phyloP scores from a whole-genome alignment of 1,140 invertebrate species.

The Neodiprion virginianus region DNA sequence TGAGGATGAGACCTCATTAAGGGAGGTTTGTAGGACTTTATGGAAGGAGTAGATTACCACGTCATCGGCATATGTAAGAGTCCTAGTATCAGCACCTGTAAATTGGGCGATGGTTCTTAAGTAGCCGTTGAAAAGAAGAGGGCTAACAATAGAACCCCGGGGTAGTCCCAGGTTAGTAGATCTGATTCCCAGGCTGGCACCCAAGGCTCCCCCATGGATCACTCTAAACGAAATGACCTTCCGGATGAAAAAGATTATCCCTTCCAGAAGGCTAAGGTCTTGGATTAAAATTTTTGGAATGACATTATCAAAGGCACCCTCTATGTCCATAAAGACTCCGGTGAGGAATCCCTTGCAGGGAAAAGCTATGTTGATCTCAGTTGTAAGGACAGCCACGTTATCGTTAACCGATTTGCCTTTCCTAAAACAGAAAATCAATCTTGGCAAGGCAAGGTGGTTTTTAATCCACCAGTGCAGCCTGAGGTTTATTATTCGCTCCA shows the following conservation, averaged over 20 bases:
- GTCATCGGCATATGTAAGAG: slow-evolving; percentile 26
- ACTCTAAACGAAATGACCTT: slow-evolving; percentile 22
- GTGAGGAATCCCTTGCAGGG: not conserved
- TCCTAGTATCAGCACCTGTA: not conserved
- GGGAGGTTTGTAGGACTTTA: not conserved
- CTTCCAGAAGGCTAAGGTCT: slow-evolving; percentile 9
- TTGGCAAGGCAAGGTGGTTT: not conserved
- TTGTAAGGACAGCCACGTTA: not conserved
- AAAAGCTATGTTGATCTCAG: not conserved
- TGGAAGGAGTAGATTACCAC: not conserved
- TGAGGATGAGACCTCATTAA: not conserved
- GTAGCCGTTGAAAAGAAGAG: slow-evolving; percentile 25
- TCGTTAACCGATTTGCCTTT: not conserved
- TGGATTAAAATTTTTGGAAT: slow-evolving; percentile 15
- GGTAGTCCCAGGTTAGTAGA: slow-evolving; percentile 12
- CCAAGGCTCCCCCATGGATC: slow-evolving; percentile 13
- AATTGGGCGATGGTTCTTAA: not conserved
- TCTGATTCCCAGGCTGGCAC: too few species aligned
- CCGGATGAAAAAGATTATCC: slow-evolving; percentile 20
- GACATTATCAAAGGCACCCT: slow-evolving; percentile 22
- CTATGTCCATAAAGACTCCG: slow-evolving; percentile 23
- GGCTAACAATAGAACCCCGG: slow-evolving; percentile 23
- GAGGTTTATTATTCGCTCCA: not conserved
- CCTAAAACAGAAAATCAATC: not conserved
- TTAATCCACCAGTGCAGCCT: not conserved